A percentile compares a stretch with the other conserved stretches of the same genome.
These are phyloP conservation scores for Umimayanthus kanabou DNA, from an alignment of 92 coral and sea anemone species.

Conservation along the genomic window DNA sequence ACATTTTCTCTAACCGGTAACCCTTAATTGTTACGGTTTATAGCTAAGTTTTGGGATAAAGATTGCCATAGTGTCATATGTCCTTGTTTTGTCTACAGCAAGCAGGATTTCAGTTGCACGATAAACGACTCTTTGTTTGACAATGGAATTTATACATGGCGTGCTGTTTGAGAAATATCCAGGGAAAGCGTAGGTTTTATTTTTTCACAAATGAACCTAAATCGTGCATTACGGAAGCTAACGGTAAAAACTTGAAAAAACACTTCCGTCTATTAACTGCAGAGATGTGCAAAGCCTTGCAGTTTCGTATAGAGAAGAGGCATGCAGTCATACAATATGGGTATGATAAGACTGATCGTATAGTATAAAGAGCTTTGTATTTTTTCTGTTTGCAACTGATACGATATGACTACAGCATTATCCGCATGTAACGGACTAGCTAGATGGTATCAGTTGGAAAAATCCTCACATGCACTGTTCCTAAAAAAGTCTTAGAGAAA, in stretches of 20 bases:
- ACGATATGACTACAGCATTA: background rate
- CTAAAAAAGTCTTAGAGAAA: no score
- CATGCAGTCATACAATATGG: constrained; percentile 11
- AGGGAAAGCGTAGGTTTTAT: background rate
- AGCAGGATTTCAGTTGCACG: constrained; percentile 27
- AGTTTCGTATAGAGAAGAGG: background rate
- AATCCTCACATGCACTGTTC: no score
- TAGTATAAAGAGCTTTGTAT: constrained; percentile 7
- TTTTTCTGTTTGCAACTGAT: constrained; percentile 1
- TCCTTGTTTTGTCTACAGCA: constrained; percentile 24
- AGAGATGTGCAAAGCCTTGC: no score
- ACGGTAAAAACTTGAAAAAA: background rate
- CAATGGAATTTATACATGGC: constrained; percentile 21
- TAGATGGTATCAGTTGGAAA: no score
- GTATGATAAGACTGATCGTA: background rate
- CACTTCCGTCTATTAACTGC: background rate
- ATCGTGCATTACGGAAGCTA: constrained; percentile 4
- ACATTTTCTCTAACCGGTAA: background rate
- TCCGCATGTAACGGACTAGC: no score
- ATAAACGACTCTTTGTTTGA: constrained; percentile 36
- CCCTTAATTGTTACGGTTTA: background rate
- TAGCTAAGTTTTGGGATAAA: background rate
- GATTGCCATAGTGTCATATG: background rate
- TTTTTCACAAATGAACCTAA: background rate
- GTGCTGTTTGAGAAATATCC: background rate